Evolutionary conservation across 2,797 vertebrate genomes (phyloP).

Genomic region (Neosilurus hyrtlii): DNA sequence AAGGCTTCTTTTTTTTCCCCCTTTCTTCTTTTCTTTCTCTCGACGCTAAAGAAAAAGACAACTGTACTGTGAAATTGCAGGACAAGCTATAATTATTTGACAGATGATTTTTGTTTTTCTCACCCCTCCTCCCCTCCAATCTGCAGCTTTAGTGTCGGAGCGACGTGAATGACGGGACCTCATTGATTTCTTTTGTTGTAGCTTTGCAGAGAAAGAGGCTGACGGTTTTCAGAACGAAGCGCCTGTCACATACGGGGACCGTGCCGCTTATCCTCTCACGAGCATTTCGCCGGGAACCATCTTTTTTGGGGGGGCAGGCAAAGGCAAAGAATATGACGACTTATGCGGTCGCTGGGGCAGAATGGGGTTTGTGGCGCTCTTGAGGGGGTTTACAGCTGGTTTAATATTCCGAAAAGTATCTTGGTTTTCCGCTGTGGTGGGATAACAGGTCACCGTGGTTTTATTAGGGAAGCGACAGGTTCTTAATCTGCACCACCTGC

Average conservation of each 20-base stretch:
- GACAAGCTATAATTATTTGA: constrained; percentile 65
- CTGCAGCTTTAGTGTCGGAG: constrained; percentile 38
- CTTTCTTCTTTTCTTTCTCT: constrained; percentile 1
- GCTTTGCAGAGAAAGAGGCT: constrained; percentile 34
- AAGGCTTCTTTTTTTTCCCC: constrained; percentile 12
- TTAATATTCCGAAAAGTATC: constrained; percentile 40
- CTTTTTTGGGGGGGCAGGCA: constrained; percentile 20
- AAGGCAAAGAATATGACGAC: constrained; percentile 36
- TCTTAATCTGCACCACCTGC: constrained; percentile 36
- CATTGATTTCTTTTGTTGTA: constrained; percentile 57
- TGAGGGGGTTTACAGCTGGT: constrained; percentile 30
- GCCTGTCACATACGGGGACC: constrained; percentile 23
- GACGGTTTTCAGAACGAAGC: constrained; percentile 45
- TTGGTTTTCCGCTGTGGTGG: constrained; percentile 20
- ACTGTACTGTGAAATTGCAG: constrained; percentile 57
- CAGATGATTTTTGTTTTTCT: constrained; percentile 46
- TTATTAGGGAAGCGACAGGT: constrained; percentile 34
- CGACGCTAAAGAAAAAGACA: constrained; percentile 55
- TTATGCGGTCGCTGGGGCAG: neutral
- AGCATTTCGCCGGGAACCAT: neutral
- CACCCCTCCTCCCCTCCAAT: constrained; percentile 31
- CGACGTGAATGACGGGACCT: constrained; percentile 54
- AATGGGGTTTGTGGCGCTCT: neutral
- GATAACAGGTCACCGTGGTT: constrained; percentile 38
- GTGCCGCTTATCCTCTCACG: constrained; percentile 32